A percentile compares a stretch with the other conserved stretches of the same genome.
Evolutionary conservation across 2,888 invertebrate genomes (phyloP).

Genomic region (Pristionchus exspectatus): DNA sequence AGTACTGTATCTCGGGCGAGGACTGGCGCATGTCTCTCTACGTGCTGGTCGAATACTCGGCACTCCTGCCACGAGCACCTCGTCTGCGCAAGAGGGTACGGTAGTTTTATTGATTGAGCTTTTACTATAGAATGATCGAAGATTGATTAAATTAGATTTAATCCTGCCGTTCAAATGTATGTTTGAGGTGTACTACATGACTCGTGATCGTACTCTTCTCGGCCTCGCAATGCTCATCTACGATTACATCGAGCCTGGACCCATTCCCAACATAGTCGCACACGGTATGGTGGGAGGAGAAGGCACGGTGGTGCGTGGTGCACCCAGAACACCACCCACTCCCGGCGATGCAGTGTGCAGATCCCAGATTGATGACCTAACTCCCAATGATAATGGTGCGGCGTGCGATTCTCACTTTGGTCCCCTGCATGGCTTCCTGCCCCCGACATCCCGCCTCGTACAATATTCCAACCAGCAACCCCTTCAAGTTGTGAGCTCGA

Average conservation of each 20-base stretch:
- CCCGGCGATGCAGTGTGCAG: not conserved
- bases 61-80: constrained; percentile 65
- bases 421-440: not conserved
- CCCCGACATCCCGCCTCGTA: not conserved
- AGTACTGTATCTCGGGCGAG: constrained; percentile 53
- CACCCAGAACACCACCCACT: not conserved
- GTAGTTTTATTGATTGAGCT: not conserved
- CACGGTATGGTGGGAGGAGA: constrained; percentile 1
- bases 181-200: constrained; percentile 54
- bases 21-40: constrained; percentile 54
- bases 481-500: not conserved
- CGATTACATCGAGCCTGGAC: constrained; percentile 67
- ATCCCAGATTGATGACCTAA: not conserved
- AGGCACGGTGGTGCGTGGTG: not conserved
- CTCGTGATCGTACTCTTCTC: constrained; percentile 51
- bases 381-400: not conserved
- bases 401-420: constrained; percentile 2
- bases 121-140: not conserved
- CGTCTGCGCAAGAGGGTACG: constrained; percentile 66
- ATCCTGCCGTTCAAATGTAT: not conserved
- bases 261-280: constrained; percentile 59
- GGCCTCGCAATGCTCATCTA: constrained; percentile 59
- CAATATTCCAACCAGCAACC: not conserved
- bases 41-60: constrained; percentile 62
- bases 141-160: not conserved